Conservation (phyloP, 2,113 vertebrate species). For the Shinisaurus crocodilurus region DNA sequence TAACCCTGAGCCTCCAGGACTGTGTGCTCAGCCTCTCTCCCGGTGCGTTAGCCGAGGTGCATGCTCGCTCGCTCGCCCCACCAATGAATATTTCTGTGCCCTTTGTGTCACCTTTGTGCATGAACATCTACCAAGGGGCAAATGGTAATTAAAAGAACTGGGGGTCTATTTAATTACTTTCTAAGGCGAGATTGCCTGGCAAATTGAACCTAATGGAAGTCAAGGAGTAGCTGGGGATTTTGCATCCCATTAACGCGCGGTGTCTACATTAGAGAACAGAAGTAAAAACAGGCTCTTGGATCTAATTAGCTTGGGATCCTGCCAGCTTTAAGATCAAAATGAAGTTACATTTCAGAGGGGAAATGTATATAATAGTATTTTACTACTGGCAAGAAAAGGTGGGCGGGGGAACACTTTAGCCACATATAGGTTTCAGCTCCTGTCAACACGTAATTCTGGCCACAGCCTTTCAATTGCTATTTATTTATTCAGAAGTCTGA, state of each 20-base stretch:
- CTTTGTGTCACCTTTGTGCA: constrained; percentile 66
- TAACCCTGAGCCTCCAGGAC: not conserved
- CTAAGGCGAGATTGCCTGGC: constrained; percentile 43
- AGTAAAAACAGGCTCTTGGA: constrained; percentile 19
- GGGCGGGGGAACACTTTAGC: not conserved
- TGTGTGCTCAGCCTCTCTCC: not conserved
- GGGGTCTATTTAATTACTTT: constrained; percentile 75
- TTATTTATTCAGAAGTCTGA: not conserved
- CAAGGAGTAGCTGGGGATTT: constrained; percentile 36
- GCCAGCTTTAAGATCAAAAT: not conserved
- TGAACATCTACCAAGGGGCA: constrained; percentile 48
- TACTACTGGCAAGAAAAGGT: not conserved
- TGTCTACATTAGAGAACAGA: not conserved
- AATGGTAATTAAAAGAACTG: constrained; percentile 73
- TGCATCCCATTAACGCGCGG: not conserved
- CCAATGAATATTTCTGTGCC: constrained; percentile 60
- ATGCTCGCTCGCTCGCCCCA: constrained; percentile 43
- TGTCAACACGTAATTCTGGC: not conserved
- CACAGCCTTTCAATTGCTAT: not conserved
- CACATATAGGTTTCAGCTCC: not conserved
- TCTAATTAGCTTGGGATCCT: constrained; percentile 1
- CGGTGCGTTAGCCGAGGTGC: constrained; percentile 46
- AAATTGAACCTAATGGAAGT: constrained; percentile 25
- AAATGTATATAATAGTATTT: not conserved
- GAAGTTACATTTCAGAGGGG: not conserved